Conservation (phyloP, 1,140 invertebrate genomes). For the Aphelinus atriplicis region DNA sequence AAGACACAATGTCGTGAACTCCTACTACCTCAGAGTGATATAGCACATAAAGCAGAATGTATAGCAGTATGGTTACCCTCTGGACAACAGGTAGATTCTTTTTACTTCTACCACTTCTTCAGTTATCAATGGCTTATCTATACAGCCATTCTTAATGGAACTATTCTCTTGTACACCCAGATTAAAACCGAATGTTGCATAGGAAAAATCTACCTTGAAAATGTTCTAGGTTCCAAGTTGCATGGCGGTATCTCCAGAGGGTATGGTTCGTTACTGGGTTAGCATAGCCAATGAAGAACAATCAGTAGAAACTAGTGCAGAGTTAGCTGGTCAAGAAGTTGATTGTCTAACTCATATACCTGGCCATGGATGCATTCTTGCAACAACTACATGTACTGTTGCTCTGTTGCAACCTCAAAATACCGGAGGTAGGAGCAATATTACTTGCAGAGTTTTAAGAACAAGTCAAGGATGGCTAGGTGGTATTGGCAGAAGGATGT, state of each 20-base stretch:
- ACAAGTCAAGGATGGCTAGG: conserved; percentile 87
- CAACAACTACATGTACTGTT: conserved; percentile 91
- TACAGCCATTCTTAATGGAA: too few relatives aligned
- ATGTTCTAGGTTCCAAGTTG: conserved; percentile 77
- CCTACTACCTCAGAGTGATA: conserved; percentile 88
- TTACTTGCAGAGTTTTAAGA: conserved; percentile 77
- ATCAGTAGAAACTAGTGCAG: conserved; percentile 85
- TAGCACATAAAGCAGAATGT: conserved; percentile 90
- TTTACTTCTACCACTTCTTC: background rate
- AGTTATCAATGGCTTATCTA: background rate
- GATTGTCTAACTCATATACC: conserved; percentile 77
- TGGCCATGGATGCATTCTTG: conserved; percentile 82
- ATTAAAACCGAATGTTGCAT: background rate
- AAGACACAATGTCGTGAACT: conserved; percentile 80
- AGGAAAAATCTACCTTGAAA: conserved; percentile 28
- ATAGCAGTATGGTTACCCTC: conserved; percentile 80
- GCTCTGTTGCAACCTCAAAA: conserved; percentile 77
- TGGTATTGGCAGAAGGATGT: conserved; percentile 85
- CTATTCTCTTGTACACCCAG: too few relatives aligned
- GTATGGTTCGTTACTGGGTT: conserved; percentile 90
- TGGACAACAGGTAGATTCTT: conserved; percentile 70
- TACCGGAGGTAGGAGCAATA: conserved; percentile 71
- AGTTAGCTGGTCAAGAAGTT: conserved; percentile 84
- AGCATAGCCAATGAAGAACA: conserved; percentile 88
- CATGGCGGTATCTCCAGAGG: conserved; percentile 93